Evolutionary conservation across 2,888 invertebrate genomes (phyloP), one percentile per base, ranked within the genome.

Genomic region (Pelosia muscerda): DNA sequence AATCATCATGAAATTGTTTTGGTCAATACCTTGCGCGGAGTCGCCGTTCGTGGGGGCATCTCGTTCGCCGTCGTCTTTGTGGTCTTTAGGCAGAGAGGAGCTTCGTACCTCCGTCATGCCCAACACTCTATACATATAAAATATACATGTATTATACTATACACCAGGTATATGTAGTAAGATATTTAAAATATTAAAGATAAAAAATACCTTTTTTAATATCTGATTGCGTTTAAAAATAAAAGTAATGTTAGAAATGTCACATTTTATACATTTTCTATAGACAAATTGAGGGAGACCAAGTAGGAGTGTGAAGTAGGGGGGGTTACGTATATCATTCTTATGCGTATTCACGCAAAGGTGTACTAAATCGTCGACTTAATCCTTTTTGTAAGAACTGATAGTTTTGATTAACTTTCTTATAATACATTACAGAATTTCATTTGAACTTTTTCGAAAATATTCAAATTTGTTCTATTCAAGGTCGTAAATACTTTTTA

Each of bases 41-140:
- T 74, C 68, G 8, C 77, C 64, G 22, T 68, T 62, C 26, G 62
- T 55, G 10, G 68, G 57, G n/a, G 58, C 55, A 11, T 68, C 68
- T 58, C 58, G 63, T 22, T 76, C 76, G 54, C 55, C 57, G 65
- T 87, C 88, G 74, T 89, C 89, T 70, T 88, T 91, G 74, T 90
- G 91, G 79, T 94, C 94, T 69, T 92, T 92, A 9, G 95, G 95
- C 66, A 94, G 65, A 0, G 92, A 91, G 0, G 91, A 82, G 4
- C 91, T 80, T 0, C 94, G 88, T 0, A 77, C 78, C 38, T 79
- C 76, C 66, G 90, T 73, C 93, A 95, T 94, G 23, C 93, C 90
- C 28, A 95, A 81, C 31, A 95, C 92, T 72, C 95, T 95, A 81
- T 9, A 69, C 10, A 70, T 25, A 63, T 28, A 11, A 54, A 42